These are phyloP conservation scores for Sula dactylatra DNA, from an alignment of 2,113 vertebrate species.

Conservation along the genomic window DNA sequence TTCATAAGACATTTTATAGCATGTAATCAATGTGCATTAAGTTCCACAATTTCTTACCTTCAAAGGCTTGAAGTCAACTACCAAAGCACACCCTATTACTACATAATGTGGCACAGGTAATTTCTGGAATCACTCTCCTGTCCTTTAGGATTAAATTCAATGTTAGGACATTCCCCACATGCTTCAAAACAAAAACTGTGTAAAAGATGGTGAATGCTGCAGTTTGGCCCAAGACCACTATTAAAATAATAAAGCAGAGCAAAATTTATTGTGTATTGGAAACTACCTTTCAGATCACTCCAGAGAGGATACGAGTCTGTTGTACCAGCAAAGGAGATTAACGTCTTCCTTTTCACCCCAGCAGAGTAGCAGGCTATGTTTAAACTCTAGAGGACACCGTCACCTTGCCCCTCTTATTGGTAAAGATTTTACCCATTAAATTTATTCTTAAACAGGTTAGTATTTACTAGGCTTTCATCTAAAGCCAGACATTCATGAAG, in stretches of 20 bases:
- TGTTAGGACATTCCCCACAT: not conserved
- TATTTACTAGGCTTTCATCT: not conserved
- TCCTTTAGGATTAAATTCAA: not conserved
- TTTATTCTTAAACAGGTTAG: not conserved
- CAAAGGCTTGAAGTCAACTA: not conserved
- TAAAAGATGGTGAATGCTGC: not conserved
- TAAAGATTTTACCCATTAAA: not conserved
- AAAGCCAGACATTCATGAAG: not conserved
- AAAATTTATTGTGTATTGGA: not conserved
- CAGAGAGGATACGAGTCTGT: not conserved
- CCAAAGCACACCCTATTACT: not conserved
- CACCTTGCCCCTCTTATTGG: not conserved
- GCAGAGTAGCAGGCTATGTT: not conserved
- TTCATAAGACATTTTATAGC: not conserved
- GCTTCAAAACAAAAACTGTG: not conserved
- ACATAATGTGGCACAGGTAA: not conserved
- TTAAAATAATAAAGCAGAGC: not conserved
- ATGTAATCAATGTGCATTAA: not conserved
- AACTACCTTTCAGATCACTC: not conserved
- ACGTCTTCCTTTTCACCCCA: not conserved
- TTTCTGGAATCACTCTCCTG: not conserved
- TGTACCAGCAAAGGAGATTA: not conserved
- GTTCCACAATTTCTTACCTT: not conserved
- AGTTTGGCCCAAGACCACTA: not conserved
- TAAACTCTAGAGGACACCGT: not conserved